Conservation (phyloP, 2,113 vertebrate genomes). For the Amphiprion ocellaris region DNA sequence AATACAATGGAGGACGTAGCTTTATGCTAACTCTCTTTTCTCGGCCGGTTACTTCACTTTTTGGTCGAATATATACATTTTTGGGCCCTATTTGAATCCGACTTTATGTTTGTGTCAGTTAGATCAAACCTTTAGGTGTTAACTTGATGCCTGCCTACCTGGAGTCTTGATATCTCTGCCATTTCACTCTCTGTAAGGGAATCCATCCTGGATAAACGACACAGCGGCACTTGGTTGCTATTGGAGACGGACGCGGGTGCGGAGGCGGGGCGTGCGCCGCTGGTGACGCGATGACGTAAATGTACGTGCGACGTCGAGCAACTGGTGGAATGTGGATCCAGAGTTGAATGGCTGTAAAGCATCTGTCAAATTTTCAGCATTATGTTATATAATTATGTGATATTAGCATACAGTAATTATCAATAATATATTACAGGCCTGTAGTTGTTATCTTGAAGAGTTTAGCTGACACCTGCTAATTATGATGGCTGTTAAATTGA, state of each 20-base stretch:
- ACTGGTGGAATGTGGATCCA: not conserved
- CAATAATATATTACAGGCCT: too few relatives aligned
- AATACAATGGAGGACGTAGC: not conserved
- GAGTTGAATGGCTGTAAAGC: not conserved
- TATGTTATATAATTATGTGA: too few relatives aligned
- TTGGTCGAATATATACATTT: not conserved
- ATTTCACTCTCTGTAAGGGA: conserved; percentile 39
- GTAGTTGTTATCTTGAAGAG: too few relatives aligned
- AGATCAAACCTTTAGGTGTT: not conserved
- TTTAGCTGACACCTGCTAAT: too few relatives aligned
- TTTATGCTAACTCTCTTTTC: not conserved
- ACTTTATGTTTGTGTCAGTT: not conserved
- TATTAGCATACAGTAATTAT: too few relatives aligned
- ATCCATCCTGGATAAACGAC: conserved; percentile 8
- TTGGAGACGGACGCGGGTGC: conserved; percentile 23
- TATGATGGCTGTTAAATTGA: not conserved
- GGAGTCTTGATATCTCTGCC: conserved; percentile 1
- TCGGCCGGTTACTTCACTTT: not conserved
- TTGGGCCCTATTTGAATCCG: not conserved
- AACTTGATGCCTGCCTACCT: conserved; percentile 1
- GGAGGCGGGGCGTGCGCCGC: not conserved
- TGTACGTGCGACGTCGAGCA: not conserved
- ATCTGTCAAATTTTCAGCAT: not conserved
- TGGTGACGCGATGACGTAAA: conserved; percentile 30
- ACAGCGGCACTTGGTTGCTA: conserved; percentile 18